A percentile compares a stretch with the other conserved stretches of the same genome.
These are phyloP conservation scores for Ceyx cyanopectus DNA, from an alignment of 2,113 vertebrate species.

Conservation along the genomic window DNA sequence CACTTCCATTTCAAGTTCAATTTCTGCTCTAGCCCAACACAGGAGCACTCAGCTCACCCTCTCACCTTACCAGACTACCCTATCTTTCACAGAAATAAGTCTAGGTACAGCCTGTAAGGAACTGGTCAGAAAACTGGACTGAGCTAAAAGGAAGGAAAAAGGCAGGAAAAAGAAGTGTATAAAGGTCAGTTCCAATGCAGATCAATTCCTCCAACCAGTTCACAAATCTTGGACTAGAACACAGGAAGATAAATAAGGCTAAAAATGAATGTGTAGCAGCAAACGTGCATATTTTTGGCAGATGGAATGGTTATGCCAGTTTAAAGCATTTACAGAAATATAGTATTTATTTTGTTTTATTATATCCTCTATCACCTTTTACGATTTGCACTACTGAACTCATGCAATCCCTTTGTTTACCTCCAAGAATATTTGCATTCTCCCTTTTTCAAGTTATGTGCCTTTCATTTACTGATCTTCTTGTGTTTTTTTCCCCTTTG, in stretches of 20 bases:
- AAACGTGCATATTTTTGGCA: neutral
- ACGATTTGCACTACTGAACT: neutral
- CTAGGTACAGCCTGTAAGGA: neutral
- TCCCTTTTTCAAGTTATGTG: neutral
- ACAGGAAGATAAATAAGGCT: neutral
- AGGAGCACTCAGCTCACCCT: neutral
- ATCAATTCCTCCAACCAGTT: neutral
- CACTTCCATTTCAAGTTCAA: neutral
- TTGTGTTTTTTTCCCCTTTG: neutral
- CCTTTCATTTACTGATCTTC: neutral
- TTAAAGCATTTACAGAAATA: neutral
- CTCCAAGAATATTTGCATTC: neutral
- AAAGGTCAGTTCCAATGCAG: neutral
- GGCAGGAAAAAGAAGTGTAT: neutral
- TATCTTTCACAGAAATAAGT: neutral
- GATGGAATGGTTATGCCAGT: neutral
- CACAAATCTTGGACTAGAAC: neutral
- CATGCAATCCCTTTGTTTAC: neutral
- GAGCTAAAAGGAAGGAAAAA: neutral
- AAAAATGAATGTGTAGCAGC: neutral
- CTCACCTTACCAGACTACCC: neutral
- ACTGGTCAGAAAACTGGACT: neutral
- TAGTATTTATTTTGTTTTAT: neutral
- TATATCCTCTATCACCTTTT: neutral
- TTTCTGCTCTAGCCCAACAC: neutral